Percentiles rank a stretch among this genome's conserved stretches.
Conservation (phyloP, 2,113 vertebrate genomes). For the Apaloderma vittatum region DNA sequence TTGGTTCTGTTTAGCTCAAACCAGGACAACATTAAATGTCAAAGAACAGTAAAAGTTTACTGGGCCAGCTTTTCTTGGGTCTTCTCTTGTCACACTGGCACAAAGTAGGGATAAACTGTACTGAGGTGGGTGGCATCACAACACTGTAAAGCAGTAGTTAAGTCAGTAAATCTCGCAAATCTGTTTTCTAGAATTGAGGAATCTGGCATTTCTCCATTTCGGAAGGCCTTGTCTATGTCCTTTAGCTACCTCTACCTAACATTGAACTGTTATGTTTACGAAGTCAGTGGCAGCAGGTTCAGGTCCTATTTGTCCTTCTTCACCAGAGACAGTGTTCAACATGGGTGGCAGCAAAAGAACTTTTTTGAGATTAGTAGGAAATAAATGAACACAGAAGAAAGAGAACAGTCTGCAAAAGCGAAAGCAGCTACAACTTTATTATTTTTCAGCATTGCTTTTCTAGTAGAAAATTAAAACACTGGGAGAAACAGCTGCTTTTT, state of each 20-base stretch:
- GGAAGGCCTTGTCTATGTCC: neutral
- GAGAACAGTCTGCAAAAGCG: neutral
- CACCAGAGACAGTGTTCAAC: neutral
- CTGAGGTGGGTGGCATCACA: neutral
- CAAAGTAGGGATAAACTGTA: neutral
- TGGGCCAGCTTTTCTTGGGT: neutral
- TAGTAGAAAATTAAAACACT: neutral
- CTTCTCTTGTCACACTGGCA: neutral
- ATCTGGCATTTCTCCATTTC: neutral
- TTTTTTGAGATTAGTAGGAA: neutral
- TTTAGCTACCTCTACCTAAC: neutral
- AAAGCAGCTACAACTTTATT: constrained; percentile 16
- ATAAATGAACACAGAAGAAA: neutral
- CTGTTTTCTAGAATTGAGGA: neutral
- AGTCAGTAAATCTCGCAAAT: neutral
- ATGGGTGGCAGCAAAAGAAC: neutral
- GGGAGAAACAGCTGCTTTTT: neutral
- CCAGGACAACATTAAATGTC: neutral
- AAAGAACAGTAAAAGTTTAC: neutral
- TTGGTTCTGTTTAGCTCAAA: too few species aligned
- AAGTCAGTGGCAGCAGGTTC: neutral
- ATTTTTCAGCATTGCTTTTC: neutral
- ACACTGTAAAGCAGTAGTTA: neutral
- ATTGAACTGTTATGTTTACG: neutral
- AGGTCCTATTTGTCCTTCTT: neutral